A percentile compares a stretch with the other conserved stretches of the same genome.
Conservation (phyloP, 1,140 invertebrate species). For the Carcinoscorpius rotundicauda region DNA sequence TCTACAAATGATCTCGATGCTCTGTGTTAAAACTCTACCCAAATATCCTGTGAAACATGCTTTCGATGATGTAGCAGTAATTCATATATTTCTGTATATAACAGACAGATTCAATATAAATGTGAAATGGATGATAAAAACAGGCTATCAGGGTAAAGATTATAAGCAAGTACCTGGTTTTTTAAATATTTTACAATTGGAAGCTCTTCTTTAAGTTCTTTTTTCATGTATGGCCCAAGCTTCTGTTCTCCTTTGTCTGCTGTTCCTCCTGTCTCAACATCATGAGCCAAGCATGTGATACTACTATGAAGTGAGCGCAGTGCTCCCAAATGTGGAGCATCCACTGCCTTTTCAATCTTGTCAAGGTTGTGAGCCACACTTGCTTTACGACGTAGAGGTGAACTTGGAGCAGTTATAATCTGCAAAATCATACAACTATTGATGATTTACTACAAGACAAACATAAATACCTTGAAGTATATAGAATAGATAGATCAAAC, state of each 20-base stretch:
- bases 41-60: no score
- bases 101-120: no score
- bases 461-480: no score
- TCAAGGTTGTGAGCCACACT: slow-evolving; percentile 49
- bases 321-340: slow-evolving; percentile 17
- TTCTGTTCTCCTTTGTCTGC: slow-evolving; percentile 31
- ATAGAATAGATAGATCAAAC: no score
- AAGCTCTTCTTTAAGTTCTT: slow-evolving; percentile 43
- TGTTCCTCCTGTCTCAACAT: slow-evolving; percentile 22
- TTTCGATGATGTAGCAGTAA: no score
- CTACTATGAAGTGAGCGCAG: slow-evolving; percentile 24
- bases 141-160: no score
- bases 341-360: slow-evolving; percentile 21
- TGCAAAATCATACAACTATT: slow-evolving; percentile 5
- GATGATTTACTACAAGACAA: not conserved
- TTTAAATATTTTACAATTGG: slow-evolving; percentile 76
- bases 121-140: no score
- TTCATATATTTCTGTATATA: no score
- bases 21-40: no score
- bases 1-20: no score
- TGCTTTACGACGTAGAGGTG: slow-evolving; percentile 58
- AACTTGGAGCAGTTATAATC: slow-evolving; percentile 44
- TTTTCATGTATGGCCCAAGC: slow-evolving; percentile 31
- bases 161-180: slow-evolving; percentile 42
- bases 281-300: slow-evolving; percentile 25